These are phyloP conservation scores for Huso huso DNA, from an alignment of 2,797 vertebrate species.

Conservation along the genomic window DNA sequence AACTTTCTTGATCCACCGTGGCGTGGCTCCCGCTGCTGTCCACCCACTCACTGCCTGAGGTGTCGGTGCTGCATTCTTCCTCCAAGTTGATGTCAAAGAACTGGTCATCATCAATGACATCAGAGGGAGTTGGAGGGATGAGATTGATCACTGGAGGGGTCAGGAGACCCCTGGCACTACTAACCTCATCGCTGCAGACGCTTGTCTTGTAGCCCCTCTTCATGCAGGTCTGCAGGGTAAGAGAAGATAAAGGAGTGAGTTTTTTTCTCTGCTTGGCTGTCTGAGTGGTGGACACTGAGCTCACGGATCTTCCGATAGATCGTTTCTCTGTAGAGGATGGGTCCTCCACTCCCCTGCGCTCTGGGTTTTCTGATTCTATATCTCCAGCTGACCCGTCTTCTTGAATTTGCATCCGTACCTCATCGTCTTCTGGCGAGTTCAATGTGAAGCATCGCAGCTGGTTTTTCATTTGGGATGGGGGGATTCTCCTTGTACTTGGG, in stretches of 20 bases:
- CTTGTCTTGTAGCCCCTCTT: constrained; percentile 3
- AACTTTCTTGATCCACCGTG: constrained; percentile 25
- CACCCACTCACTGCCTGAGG: constrained; percentile 24
- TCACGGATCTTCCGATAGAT: constrained; percentile 26
- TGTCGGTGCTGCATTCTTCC: constrained; percentile 31
- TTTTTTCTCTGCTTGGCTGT: constrained; percentile 40
- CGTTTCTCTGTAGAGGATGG: constrained; percentile 14
- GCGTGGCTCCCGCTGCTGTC: constrained; percentile 15
- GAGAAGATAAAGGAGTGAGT: constrained; percentile 45
- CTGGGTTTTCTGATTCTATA: constrained; percentile 54
- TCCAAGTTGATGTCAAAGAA: constrained; percentile 54
- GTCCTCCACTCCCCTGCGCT: constrained; percentile 11
- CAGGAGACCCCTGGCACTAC: constrained; percentile 25
- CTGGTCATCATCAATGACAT: constrained; percentile 45
- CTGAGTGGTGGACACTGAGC: constrained; percentile 37
- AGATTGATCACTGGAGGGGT: constrained; percentile 53
- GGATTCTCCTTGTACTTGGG: constrained; percentile 27
- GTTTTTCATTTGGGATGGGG: constrained; percentile 29
- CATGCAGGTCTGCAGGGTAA: constrained; percentile 29
- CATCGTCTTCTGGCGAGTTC: constrained; percentile 15
- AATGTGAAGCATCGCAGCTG: constrained; percentile 14
- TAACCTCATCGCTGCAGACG: constrained; percentile 19
- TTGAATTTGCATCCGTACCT: not conserved
- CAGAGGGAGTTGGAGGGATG: constrained; percentile 52
- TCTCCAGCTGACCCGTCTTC: constrained; percentile 22